Evolutionary conservation across 2,888 invertebrate species (phyloP), one percentile per base, ranked within the genome.

Genomic region (Thera obeliscata): DNA sequence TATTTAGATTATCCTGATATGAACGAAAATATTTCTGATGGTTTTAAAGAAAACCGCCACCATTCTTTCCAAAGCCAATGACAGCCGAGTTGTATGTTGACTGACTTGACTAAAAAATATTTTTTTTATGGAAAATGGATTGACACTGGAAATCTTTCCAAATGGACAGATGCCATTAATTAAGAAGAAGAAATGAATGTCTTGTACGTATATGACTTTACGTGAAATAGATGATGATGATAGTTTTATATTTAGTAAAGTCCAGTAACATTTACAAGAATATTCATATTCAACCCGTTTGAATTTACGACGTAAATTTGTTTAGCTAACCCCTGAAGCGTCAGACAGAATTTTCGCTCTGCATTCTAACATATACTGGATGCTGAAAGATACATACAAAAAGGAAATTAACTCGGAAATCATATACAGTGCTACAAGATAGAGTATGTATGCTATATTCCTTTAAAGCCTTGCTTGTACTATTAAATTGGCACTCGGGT

Each of bases 391-490:
- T 73, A 70, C 59, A 56, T 61, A 54, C 62, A 38, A 69, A 68
- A 52, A 84, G 88, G 89, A 88, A 86, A 88, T 89, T 86, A 81
- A 78, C 82, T 81, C 83, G 86, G 87, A 87, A 86, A 86, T 87
- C 76, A 81, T 78, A 79, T 77, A 81, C 75, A 59, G 8, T 12
- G 58, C 56, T 48, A 5, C 50, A 6, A 35, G 41, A 11, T 56
- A 33, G 22, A 41, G 52, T 36, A 57, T 43, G 7, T 63, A 4
- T 35, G 50, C 36, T 49, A 59, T 64, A 55, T 43, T 57, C 8
- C 35, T 41, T 35, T 50, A 0, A 59, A 65, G 56, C 55, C 33
- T 55, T 33, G 49, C 38, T 65, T 49, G 12, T 33, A 36, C 60
- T 55, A n/a, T 22, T 7, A 2, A 12, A 12, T 33, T 8, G 3